Evolutionary conservation across 2,797 vertebrate genomes (phyloP), one percentile per base, ranked within the genome.

Genomic region (Paguma larvata): DNA sequence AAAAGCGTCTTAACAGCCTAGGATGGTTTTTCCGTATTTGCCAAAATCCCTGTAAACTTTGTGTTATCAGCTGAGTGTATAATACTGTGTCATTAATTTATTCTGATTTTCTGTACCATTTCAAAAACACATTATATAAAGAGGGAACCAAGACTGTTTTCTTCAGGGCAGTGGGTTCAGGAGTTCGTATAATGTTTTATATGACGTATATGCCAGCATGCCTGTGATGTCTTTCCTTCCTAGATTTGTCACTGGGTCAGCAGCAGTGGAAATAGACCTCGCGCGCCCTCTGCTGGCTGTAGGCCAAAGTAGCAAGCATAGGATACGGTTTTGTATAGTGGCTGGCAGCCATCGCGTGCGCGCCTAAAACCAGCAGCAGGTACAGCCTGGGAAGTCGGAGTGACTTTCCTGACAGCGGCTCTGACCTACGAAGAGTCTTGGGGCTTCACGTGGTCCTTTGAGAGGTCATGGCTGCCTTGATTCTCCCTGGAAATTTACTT

Each of bases 61-160:
- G 30, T 96, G 62, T 95, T 98, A 95, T 84, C 92, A 89, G 73
- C 92, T 85, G 96, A 94, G 67, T 97, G 75, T 98, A 86, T 95
- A 87, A 96, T 97, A 95, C 41, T 97, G 46, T 95, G 95, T 94
- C 95, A 89, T 87, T 97, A 97, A 98, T 96, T 98, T 98, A 98
- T 97, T 97, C 94, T 97, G 23, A 92, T 86, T 97, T 97, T 97
- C 94, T 97, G 67, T 97, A 94, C 80, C 94, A 94, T 95, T 96
- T 98, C 85, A 96, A 94, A 95, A 97, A 93, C 68, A 96, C 41
- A 87, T 82, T 93, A 88, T 62, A 56, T 89, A 92, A 97, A 98
- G 85, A 63, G 34, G 25, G 75, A 96, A 95, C 82, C 75, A 97
- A 95, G 91, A 95, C 53, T 88, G 10, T 93, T 85, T 97, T 97